These are phyloP conservation scores for Microtus oregoni DNA, from an alignment of 2,113 vertebrate species.

Conservation along the genomic window DNA sequence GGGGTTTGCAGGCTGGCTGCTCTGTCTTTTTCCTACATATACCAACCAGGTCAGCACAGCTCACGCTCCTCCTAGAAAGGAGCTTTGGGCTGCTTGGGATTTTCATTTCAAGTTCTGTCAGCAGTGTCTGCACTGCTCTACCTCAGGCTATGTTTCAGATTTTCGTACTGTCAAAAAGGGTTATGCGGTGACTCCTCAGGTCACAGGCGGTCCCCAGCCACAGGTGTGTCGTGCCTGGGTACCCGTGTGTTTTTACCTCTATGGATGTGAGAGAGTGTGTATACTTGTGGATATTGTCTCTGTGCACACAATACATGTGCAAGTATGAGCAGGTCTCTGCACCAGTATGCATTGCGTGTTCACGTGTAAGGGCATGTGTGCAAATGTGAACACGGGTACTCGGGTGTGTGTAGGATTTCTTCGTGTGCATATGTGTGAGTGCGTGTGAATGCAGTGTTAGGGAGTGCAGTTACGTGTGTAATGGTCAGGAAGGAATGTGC, in stretches of 20 bases:
- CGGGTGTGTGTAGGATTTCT: background rate
- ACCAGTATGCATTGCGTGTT: background rate
- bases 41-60: no score
- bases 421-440: background rate
- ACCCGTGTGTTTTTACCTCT: no score
- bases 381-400: background rate
- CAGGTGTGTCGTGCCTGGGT: background rate
- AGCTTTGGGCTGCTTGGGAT: background rate
- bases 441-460: background rate
- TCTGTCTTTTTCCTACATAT: background rate
- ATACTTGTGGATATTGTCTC: background rate
- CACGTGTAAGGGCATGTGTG: background rate
- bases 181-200: no score
- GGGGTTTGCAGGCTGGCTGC: accelerated
- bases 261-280: background rate
- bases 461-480: background rate
- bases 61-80: background rate
- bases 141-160: accelerated
- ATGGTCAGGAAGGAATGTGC: background rate
- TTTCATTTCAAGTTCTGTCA: background rate
- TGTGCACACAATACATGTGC: background rate
- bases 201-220: background rate
- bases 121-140: accelerated
- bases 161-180: accelerated
- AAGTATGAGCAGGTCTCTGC: background rate